Evolutionary conservation across 2,797 vertebrate species (phyloP).

Genomic region (Sphenodon punctatus): DNA sequence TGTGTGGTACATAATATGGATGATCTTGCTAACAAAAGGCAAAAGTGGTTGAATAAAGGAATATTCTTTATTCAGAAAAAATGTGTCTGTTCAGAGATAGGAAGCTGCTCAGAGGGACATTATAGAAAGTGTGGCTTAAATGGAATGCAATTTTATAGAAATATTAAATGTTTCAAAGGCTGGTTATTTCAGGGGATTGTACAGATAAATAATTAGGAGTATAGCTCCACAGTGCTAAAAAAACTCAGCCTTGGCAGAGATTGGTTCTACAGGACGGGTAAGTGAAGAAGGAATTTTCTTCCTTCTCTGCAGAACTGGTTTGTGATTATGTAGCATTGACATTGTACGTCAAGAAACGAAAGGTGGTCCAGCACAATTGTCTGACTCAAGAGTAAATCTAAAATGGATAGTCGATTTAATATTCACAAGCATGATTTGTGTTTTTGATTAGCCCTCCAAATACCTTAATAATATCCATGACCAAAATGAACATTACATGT

Average conservation of each 20-base stretch:
- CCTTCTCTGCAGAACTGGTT: not conserved
- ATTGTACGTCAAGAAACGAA: too few relatives aligned
- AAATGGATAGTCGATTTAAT: too few relatives aligned
- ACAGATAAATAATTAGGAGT: not conserved
- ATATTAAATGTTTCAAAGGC: not conserved
- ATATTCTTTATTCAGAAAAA: constrained; percentile 4
- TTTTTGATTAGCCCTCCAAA: too few relatives aligned
- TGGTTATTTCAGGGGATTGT: not conserved
- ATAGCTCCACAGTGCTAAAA: not conserved
- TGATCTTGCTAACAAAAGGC: constrained; percentile 12
- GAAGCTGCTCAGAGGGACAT: not conserved
- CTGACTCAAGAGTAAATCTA: too few relatives aligned
- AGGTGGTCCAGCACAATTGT: too few relatives aligned
- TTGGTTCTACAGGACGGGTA: not conserved
- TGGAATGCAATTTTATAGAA: not conserved
- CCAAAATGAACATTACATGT: too few relatives aligned
- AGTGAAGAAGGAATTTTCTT: not conserved
- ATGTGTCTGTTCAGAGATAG: not conserved
- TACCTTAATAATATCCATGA: too few relatives aligned
- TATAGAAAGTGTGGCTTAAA: not conserved
- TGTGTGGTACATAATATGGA: not conserved
- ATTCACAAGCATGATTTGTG: too few relatives aligned
- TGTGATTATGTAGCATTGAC: not conserved
- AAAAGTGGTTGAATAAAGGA: constrained; percentile 18
- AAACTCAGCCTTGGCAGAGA: not conserved